These are phyloP conservation scores for Chlorodrepanis virens DNA, from an alignment of 2,113 vertebrate species.

Conservation along the genomic window DNA sequence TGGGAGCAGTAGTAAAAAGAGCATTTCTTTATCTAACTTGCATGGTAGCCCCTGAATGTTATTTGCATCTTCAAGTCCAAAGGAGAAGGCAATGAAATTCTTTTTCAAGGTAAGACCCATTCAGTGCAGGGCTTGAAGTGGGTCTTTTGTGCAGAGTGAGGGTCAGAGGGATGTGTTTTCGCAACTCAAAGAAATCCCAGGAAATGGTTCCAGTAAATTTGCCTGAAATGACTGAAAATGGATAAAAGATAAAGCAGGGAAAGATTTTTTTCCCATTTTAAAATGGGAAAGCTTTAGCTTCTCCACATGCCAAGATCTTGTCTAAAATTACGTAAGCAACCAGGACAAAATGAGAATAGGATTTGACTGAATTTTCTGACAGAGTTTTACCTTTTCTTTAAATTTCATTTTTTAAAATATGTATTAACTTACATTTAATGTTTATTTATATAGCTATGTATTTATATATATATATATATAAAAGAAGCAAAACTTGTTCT, in stretches of 20 bases:
- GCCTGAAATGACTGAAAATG: neutral
- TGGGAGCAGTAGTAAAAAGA: neutral
- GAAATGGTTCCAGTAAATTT: neutral
- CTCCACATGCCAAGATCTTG: neutral
- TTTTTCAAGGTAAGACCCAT: neutral
- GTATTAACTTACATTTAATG: neutral
- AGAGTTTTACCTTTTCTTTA: neutral
- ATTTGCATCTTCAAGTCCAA: neutral
- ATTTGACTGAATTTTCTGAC: neutral
- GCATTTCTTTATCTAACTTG: neutral
- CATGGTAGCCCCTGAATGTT: rapidly evolving
- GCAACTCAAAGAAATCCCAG: neutral
- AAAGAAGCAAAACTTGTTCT: neutral
- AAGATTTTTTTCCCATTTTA: neutral
- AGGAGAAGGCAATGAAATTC: neutral
- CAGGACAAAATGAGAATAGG: neutral
- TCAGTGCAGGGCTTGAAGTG: neutral
- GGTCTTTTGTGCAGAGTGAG: neutral
- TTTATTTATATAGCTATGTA: neutral
- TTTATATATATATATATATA: neutral
- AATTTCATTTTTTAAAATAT: neutral
- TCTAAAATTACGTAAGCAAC: neutral
- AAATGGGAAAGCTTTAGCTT: neutral
- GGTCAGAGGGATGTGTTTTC: neutral
- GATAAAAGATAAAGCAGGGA: neutral